Percentiles rank a stretch among this genome's conserved stretches.
These are phyloP conservation scores for Pangasius mekongensis DNA, from an alignment of 2,797 vertebrate genomes.

Conservation along the genomic window DNA sequence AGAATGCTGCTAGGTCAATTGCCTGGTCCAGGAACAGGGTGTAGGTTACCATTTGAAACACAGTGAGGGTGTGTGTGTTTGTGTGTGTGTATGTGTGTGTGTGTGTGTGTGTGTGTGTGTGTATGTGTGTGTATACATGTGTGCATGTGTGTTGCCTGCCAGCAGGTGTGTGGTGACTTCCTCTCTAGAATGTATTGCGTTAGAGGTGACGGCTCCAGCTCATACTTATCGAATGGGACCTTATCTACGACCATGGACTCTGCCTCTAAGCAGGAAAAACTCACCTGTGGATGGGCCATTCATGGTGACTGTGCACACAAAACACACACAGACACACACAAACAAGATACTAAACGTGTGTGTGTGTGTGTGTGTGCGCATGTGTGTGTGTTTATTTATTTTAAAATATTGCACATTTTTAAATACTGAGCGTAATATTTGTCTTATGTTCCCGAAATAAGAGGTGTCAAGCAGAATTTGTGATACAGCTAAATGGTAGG, in stretches of 20 bases:
- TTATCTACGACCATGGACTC: conserved; percentile 99
- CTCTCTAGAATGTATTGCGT: conserved; percentile 94
- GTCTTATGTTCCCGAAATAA: too few species aligned
- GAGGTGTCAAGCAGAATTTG: too few species aligned
- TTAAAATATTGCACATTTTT: too few species aligned
- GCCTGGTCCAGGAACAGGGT: too few species aligned
- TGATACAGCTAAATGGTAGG: too few species aligned
- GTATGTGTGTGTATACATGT: neutral
- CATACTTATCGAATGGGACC: conserved; percentile 98
- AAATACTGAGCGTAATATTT: too few species aligned
- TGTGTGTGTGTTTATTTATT: too few species aligned
- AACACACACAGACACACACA: neutral
- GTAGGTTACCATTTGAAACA: too few species aligned
- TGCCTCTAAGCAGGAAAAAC: conserved; percentile 92
- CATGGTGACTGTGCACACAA: conserved; percentile 83
- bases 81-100: neutral
- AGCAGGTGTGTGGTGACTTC: conserved; percentile 95
- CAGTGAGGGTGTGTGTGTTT: too few species aligned
- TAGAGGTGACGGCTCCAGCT: conserved; percentile 94
- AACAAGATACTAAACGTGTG: neutral
- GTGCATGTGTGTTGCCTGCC: conserved; percentile 83
- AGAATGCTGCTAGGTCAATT: too few species aligned
- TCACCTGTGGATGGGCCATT: conserved; percentile 90
- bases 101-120: too few species aligned
- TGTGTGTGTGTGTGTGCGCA: too few species aligned